Evolutionary conservation across 2,797 vertebrate genomes (phyloP).

Genomic region (Champsocephalus esox): DNA sequence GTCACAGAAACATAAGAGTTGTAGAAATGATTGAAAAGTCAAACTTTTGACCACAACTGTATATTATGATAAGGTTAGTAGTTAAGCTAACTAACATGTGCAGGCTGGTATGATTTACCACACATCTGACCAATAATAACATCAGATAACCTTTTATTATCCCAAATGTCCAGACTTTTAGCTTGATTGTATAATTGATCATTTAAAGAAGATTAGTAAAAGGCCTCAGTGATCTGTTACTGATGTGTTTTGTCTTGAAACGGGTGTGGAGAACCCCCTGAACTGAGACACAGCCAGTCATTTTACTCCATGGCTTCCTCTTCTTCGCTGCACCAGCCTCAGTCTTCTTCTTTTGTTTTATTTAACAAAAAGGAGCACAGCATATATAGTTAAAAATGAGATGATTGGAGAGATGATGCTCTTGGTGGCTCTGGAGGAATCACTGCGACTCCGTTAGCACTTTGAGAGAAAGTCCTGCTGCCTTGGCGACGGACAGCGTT

Average conservation of each 20-base stretch:
- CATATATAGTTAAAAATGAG: not conserved
- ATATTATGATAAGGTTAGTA: not conserved
- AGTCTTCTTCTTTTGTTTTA: not conserved
- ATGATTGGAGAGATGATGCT: not conserved
- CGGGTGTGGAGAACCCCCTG: slow-evolving; percentile 3
- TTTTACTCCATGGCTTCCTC: not conserved
- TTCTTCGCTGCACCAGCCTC: not conserved
- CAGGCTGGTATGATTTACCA: not conserved
- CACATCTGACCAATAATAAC: too few relatives aligned
- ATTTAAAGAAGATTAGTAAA: not conserved
- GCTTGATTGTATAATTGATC: not conserved
- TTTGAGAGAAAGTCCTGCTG: slow-evolving; percentile 79
- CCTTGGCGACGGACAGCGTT: slow-evolving; percentile 71
- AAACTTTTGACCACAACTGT: too few relatives aligned
- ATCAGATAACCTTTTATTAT: too few relatives aligned
- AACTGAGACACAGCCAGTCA: slow-evolving; percentile 1
- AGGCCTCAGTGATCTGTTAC: not conserved
- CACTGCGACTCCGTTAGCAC: slow-evolving; percentile 72
- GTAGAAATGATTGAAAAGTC: too few relatives aligned
- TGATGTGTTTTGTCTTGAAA: not conserved
- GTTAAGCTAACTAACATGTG: not conserved
- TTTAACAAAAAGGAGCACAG: not conserved
- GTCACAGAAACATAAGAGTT: too few relatives aligned
- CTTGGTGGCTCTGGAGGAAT: slow-evolving; percentile 32
- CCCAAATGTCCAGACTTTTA: not conserved